Percentiles rank a stretch among this genome's conserved stretches.
phyloP scores from a whole-genome alignment of 2,888 invertebrate genomes.

The Zootermopsis nevadensis region DNA sequence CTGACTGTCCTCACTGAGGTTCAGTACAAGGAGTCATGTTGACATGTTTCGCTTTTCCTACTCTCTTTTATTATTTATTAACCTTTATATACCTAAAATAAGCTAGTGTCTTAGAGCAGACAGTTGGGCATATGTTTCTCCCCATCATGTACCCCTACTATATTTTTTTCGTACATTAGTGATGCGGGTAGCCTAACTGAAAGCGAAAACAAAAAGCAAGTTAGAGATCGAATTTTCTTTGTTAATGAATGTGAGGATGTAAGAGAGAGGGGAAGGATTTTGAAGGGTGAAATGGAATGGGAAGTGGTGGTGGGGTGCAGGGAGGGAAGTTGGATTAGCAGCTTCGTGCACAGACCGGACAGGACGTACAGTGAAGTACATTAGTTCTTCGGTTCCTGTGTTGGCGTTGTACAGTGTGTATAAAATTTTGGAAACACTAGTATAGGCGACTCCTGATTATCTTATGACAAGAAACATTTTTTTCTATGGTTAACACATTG shows the following conservation, averaged over 20 bases:
- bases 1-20: too few species aligned
- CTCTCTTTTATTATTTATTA: too few species aligned
- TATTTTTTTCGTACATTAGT: not conserved
- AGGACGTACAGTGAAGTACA: constrained; percentile 21
- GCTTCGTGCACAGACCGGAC: constrained; percentile 34
- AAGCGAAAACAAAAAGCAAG: constrained; percentile 3
- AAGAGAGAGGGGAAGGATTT: not conserved
- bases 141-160: not conserved
- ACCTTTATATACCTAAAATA: too few species aligned
- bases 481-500: too few species aligned
- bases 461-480: too few species aligned
- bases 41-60: too few species aligned
- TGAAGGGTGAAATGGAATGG: not conserved
- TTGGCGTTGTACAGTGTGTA: not conserved
- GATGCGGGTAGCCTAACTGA: constrained; percentile 12
- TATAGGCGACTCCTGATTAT: too few species aligned
- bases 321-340: constrained; percentile 41
- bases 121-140: not conserved
- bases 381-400: not conserved
- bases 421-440: not conserved
- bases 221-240: constrained; percentile 38
- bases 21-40: too few species aligned
- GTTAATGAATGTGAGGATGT: constrained; percentile 46
- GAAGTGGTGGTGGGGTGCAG: not conserved
- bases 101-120: not conserved